phyloP scores from a whole-genome alignment of 2,888 invertebrate species.

The Cephalotes varians region DNA sequence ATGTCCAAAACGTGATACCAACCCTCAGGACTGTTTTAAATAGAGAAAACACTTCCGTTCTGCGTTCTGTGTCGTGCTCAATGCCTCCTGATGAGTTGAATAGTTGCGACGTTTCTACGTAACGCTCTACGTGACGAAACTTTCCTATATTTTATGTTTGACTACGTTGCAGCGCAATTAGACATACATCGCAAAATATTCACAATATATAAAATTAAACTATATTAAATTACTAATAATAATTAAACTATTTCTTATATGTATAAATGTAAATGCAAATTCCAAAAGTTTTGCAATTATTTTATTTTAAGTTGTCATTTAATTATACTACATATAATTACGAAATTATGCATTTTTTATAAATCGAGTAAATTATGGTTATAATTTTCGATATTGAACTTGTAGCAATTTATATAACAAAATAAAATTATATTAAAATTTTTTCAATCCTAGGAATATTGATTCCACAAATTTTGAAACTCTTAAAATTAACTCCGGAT shows the following conservation, averaged over 20 bases:
- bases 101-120: constrained; percentile 6
- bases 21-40: constrained; percentile 46
- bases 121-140: constrained; percentile 38
- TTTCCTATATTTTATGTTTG: constrained; percentile 16
- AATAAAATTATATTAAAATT: background rate
- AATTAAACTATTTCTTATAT: background rate
- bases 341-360: background rate
- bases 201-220: background rate
- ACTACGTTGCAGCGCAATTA: constrained; percentile 18
- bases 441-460: background rate
- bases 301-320: background rate
- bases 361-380: background rate
- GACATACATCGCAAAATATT: constrained; percentile 2
- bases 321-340: background rate
- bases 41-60: constrained; percentile 48
- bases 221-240: too few relatives aligned
- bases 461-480: background rate
- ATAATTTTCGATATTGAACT: background rate
- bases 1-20: constrained; percentile 23
- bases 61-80: background rate
- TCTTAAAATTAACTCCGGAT: background rate
- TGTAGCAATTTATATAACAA: background rate
- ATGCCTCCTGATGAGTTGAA: constrained; percentile 40
- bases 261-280: background rate
- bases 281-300: background rate